These are phyloP conservation scores for Benitochromis conjunctus DNA, from an alignment of 2,113 vertebrate genomes.

Conservation along the genomic window DNA sequence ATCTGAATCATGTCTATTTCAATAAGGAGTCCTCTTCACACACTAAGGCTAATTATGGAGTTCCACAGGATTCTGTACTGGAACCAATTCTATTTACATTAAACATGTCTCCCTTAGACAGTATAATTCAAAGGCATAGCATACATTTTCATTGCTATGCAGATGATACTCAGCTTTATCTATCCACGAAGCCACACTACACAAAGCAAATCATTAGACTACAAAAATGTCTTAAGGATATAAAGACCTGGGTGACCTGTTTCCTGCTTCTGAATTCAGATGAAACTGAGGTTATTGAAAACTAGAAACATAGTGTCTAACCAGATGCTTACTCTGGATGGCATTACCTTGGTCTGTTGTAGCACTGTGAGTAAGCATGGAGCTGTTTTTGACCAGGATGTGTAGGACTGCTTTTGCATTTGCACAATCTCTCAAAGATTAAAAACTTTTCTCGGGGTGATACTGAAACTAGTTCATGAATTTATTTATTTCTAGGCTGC, in stretches of 20 bases:
- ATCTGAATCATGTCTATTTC: no score
- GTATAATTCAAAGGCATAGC: background rate
- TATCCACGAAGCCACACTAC: background rate
- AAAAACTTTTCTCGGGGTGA: background rate
- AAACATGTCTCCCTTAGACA: background rate
- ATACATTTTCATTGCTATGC: background rate
- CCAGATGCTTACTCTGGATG: background rate
- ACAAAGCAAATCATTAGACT: background rate
- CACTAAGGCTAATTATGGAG: background rate
- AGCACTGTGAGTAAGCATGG: background rate
- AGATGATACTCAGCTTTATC: background rate
- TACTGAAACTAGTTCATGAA: background rate
- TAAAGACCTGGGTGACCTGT: background rate
- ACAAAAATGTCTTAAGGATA: background rate
- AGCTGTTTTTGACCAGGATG: background rate
- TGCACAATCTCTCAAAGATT: background rate
- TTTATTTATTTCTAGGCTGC: background rate
- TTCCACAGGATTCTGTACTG: fast-evolving
- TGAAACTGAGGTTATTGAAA: background rate
- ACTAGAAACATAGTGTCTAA: background rate
- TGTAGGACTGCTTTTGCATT: background rate
- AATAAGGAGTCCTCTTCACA: no score
- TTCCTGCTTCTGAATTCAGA: background rate
- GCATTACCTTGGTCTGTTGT: background rate
- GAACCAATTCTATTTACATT: background rate